phyloP scores from a whole-genome alignment of 1,140 invertebrate species.

The Tetranychus urticae region DNA sequence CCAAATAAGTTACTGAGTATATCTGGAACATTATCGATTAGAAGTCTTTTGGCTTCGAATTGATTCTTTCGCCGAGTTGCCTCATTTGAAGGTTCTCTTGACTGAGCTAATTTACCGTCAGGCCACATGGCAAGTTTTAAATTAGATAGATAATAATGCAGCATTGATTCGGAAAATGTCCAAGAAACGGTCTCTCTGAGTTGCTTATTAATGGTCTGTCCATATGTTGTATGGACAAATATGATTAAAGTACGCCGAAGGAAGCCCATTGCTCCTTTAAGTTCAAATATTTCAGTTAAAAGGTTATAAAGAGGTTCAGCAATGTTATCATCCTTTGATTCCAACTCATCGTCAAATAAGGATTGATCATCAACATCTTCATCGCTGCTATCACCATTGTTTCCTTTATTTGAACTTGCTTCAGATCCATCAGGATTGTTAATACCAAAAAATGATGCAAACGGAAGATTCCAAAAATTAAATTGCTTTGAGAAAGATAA shows the following conservation, averaged over 20 bases:
- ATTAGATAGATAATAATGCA: constrained; percentile 59
- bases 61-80: constrained; percentile 37
- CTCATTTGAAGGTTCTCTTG: constrained; percentile 30
- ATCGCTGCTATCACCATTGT: not conserved
- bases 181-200: constrained; percentile 60
- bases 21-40: constrained; percentile 25
- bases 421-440: not conserved
- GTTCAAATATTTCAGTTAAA: constrained; percentile 58
- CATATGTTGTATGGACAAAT: constrained; percentile 76
- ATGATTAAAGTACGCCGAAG: constrained; percentile 59
- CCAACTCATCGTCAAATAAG: not conserved
- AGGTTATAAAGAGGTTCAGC: constrained; percentile 63
- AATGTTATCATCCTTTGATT: constrained; percentile 36
- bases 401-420: not conserved
- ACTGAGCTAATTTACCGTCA: constrained; percentile 36
- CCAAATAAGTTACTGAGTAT: constrained; percentile 58
- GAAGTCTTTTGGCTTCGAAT: constrained; percentile 20
- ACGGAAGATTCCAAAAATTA: not conserved
- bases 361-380: constrained; percentile 1
- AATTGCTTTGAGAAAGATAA: constrained; percentile 47
- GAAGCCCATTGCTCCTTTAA: constrained; percentile 62
- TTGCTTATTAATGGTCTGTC: constrained; percentile 69
- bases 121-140: constrained; percentile 71
- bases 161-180: constrained; percentile 66
- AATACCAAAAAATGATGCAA: constrained; percentile 1